Base-by-base conservation (phyloP, 1,140 invertebrate species). In the Drosophila kohkoa region DNA sequence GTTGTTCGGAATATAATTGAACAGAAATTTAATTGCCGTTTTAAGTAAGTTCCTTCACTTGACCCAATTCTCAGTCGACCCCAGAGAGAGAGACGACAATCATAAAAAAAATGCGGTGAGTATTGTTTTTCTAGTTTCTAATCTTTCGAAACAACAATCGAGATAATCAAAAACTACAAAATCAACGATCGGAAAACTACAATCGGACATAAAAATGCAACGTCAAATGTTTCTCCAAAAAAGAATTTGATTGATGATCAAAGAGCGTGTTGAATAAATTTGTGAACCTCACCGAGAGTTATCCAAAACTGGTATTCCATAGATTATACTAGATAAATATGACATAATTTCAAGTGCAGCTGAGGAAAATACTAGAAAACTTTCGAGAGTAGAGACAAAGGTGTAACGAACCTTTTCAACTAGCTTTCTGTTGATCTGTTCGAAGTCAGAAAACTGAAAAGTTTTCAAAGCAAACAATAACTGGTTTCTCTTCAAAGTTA, bases 21-120 rank as follows among this genome's bases (percentile, higher is more conserved):
- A 60, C 82, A 79, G 79, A 89, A 83, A 78, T 89, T 87, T 88
- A 87, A 87, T 87, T 82, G 79, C 79, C 82, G 77, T 88, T 87
- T 86, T 75, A 13, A 81, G 83, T 89, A 75, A 85, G 81, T 79
- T 88, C 75, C 85, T 89, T 75, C 16, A 81, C 83, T 88, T 88
- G 83, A 88, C 83, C 85, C 52, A 88, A 88, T 88, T 88, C 83
- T 58, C 83, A 89, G 80, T 16, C 74, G 68, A 80, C 85, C 66
- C 70, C 69, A 38, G 13, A 48, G 15, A 38, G 2, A 8, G 35
- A 25, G 3, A 25, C 35, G 35, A 62, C 48, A 76, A 41, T 4
- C 30, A 32, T 3, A 25, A 3, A 25, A 25, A 41, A 20, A 13
- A 55, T 35, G 52, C 51, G n/a, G 49, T 20, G 20, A 51, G 20